A percentile compares a stretch with the other conserved stretches of the same genome.
Conservation (phyloP, 2,113 vertebrate genomes). For the Dromas ardeola region DNA sequence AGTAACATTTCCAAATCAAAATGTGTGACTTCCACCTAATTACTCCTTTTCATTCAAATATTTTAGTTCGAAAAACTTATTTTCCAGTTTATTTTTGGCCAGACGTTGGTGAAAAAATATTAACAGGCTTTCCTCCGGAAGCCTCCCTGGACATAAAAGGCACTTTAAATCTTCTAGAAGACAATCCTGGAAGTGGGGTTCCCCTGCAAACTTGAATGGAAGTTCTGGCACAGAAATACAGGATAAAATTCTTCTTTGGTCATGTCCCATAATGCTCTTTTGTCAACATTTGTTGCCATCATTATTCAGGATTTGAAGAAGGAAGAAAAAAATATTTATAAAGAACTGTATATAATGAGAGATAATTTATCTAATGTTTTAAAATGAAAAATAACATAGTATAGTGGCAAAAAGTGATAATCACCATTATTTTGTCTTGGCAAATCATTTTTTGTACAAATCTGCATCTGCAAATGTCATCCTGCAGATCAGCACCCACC, state of each 20-base stretch:
- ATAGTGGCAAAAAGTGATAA: neutral
- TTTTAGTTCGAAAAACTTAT: neutral
- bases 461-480: conserved; percentile 77
- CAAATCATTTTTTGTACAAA: conserved; percentile 79
- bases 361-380: neutral
- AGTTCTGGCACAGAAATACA: neutral
- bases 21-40: neutral
- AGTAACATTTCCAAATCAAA: neutral
- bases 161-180: neutral
- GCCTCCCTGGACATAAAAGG: neutral
- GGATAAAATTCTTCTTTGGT: neutral
- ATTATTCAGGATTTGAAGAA: neutral
- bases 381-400: neutral
- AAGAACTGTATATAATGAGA: neutral
- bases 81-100: neutral
- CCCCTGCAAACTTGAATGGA: neutral
- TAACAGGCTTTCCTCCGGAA: neutral
- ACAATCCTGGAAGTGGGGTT: neutral
- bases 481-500: conserved; percentile 77
- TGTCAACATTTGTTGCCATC: neutral
- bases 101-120: neutral
- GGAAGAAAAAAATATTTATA: neutral
- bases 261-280: neutral
- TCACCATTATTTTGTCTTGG: conserved; percentile 74
- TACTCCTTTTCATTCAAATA: neutral